phyloP scores from a whole-genome alignment of 1,140 invertebrate genomes.

The Octopus sinensis region DNA sequence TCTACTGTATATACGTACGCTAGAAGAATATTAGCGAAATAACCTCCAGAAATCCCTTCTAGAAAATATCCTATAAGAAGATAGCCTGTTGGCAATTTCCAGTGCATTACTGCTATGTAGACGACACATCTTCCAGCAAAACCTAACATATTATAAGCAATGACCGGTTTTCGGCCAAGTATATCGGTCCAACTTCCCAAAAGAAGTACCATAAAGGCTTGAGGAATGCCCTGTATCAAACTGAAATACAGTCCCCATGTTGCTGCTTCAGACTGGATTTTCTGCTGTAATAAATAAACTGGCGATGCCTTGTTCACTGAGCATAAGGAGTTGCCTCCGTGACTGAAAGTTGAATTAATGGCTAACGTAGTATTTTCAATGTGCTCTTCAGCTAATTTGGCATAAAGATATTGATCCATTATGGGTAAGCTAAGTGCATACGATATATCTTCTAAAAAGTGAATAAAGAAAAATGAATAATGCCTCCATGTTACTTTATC shows the following conservation, averaged over 20 bases:
- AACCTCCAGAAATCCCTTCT: conserved; percentile 11
- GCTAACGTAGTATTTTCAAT: not conserved
- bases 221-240: not conserved
- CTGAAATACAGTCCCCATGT: not conserved
- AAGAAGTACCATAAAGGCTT: not conserved
- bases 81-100: not conserved
- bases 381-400: not conserved
- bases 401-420: conserved; percentile 4
- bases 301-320: not conserved
- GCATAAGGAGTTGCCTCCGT: conserved; percentile 1
- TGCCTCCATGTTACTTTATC: not conserved
- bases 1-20: conserved; percentile 12
- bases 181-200: not conserved
- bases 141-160: not conserved
- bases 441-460: not conserved
- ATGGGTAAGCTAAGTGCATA: not conserved
- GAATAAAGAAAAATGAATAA: conserved; percentile 10
- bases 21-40: not conserved
- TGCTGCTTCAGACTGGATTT: not conserved
- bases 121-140: not conserved
- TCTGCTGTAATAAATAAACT: not conserved
- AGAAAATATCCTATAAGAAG: conserved; percentile 12
- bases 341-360: not conserved
- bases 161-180: not conserved
- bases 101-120: not conserved